Conservation (phyloP, 2,797 vertebrate genomes). For the Allobates femoralis region DNA sequence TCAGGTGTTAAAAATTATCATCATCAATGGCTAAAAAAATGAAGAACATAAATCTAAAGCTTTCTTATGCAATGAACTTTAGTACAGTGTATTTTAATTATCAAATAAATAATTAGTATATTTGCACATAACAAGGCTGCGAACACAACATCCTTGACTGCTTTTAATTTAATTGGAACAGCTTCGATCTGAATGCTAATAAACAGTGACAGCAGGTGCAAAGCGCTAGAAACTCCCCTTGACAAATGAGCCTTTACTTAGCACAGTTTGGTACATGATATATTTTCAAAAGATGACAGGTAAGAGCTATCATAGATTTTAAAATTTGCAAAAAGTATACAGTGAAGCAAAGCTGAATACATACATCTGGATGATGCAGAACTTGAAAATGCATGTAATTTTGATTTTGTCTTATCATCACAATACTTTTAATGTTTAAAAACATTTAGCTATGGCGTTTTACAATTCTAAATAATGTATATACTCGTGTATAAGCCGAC, state of each 20-base stretch:
- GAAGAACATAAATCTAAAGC: neutral
- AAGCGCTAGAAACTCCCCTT: neutral
- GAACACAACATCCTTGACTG: constrained; percentile 9
- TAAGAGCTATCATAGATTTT: neutral
- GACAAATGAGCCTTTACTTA: constrained; percentile 4
- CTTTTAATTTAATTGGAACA: neutral
- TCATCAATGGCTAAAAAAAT: neutral
- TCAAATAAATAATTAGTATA: constrained; percentile 13
- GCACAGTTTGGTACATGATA: neutral
- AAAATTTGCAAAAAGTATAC: neutral
- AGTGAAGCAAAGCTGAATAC: neutral
- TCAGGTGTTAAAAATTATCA: too few species aligned
- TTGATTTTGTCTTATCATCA: too few species aligned
- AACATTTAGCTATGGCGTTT: too few species aligned
- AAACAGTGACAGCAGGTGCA: constrained; percentile 13
- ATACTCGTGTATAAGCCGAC: too few species aligned
- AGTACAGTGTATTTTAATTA: neutral
- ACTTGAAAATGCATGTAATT: neutral
- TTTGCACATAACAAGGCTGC: constrained; percentile 3
- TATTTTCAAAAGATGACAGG: neutral
- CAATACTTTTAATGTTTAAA: too few species aligned
- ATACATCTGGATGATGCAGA: neutral
- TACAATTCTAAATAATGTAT: too few species aligned
- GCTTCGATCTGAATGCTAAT: neutral
- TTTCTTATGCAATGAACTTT: neutral